Conservation (phyloP, 2,113 vertebrate species). For the Coturnix japonica region DNA sequence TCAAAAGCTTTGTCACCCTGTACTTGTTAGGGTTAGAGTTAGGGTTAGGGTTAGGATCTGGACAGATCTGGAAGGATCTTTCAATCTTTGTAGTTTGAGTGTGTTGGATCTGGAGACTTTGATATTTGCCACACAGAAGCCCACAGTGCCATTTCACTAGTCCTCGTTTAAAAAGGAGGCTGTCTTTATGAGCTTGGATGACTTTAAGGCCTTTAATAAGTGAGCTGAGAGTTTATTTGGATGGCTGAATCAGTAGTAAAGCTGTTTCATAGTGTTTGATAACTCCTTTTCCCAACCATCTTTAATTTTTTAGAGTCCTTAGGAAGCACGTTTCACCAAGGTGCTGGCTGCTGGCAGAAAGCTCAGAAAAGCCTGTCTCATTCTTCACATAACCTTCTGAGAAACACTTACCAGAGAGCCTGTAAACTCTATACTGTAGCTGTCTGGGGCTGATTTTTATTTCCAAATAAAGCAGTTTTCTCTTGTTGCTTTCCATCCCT, state of each 20-base stretch:
- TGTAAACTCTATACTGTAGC: background rate
- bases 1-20: background rate
- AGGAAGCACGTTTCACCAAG: background rate
- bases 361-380: background rate
- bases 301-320: background rate
- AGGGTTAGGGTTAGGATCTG: too few relatives aligned
- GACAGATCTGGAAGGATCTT: too few relatives aligned
- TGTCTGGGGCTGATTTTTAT: background rate
- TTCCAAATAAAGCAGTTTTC: background rate
- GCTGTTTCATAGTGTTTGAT: background rate
- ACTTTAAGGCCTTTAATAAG: background rate
- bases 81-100: background rate
- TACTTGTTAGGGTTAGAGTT: too few relatives aligned
- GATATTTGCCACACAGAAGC: background rate
- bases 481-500: background rate
- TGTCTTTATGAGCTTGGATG: background rate
- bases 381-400: background rate
- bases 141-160: background rate
- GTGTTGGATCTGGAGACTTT: background rate
- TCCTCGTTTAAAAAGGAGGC: background rate
- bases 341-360: background rate
- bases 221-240: background rate
- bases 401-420: background rate
- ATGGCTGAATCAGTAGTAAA: background rate
- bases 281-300: background rate